Evolutionary conservation across 2,113 vertebrate species (phyloP), one percentile per base, ranked within the genome.

Genomic region (Sus scrofa): DNA sequence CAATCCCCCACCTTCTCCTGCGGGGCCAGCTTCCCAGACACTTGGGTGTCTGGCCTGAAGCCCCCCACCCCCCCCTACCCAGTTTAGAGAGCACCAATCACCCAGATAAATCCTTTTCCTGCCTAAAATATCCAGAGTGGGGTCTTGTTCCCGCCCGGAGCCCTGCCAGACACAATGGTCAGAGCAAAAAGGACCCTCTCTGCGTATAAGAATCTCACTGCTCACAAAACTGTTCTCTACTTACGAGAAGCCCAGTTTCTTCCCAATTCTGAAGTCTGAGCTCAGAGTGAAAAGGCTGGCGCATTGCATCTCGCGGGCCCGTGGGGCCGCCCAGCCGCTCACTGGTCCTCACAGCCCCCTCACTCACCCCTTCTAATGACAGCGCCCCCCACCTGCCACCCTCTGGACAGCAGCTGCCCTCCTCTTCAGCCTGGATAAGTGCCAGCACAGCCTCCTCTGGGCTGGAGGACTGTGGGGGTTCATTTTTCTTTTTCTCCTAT

Each of bases 401-500:
- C 44, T 39, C 52, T n/a, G 2, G 39, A 3, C 7, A 9, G 13
- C 34, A 2, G 37, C 13, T 19, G 12, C 1, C 22, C 34, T 30
- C 32, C 8, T 6, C 54, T 32, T 7, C 34, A 7, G 5, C 22
- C 2, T 0, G 1, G n/a, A 44, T 20, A 50, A 20, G 58, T 0
- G 1, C 27, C 26, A 30, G 39, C 39, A 1, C 22, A 0, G 39
- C 34, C 27, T n/a, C n/a, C 2, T 7, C 2, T 2, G 34, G 56
- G 63, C 30, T 14, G 34, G 30, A 52, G 70, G 52, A 4, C 5
- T 1, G 11, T 2, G 0, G 6, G 32, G 1, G 4, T 3, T 12
- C 27, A 2, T 32, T 67, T 82, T 7, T 56, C 50, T 74, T 32
- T 13, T 37, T 16, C 3, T n/a, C 39, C 3, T 18, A 3, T 24